Evolutionary conservation across 2,888 invertebrate species (phyloP), one percentile per base, ranked within the genome.

Genomic region (Notodonta ziczac): DNA sequence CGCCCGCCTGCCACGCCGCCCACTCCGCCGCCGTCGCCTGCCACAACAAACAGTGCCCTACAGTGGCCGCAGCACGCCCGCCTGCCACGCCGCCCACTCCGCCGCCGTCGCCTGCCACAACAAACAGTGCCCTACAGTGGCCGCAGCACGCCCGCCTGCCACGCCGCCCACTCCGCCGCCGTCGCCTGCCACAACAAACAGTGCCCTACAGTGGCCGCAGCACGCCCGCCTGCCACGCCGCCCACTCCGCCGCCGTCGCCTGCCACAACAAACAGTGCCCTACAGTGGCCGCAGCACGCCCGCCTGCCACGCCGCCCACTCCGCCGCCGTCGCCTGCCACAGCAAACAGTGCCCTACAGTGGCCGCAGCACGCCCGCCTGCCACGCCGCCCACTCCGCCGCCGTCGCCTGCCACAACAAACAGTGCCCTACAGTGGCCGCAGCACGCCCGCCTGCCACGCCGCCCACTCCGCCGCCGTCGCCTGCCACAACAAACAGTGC

Each of bases 401-500:
- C 72, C 4, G n/a, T n/a, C 46, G 64, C 53, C 79, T 79, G 63
- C 74, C n/a, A n/a, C n/a, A n/a, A n/a, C n/a, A n/a, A n/a, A n/a
- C n/a, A n/a, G n/a, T n/a, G n/a, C n/a, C n/a, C n/a, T n/a, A n/a
- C n/a, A n/a, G n/a, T n/a, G n/a, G 67, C 60, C 57, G 59, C 69
- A 77, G 67, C 70, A 76, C 77, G 69, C 61, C 59, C 58, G 65
- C 76, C 63, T 75, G 75, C 81, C 82, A 78, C 60, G 66, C 61
- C 53, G 58, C 59, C 55, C 67, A 59, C 54, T 57, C 63, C 54
- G 64, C 70, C 56, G 63, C 65, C 63, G 60, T 57, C 55, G 66
- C 55, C 59, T 63, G 60, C 61, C 64, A 4, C 35, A 35, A 5
- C 35, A 35, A n/a, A 35, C 35, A 35, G 24, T 24, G 24, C 24